Evolutionary conservation across 1,140 invertebrate species (phyloP).

Genomic region (Tenebrio molitor): DNA sequence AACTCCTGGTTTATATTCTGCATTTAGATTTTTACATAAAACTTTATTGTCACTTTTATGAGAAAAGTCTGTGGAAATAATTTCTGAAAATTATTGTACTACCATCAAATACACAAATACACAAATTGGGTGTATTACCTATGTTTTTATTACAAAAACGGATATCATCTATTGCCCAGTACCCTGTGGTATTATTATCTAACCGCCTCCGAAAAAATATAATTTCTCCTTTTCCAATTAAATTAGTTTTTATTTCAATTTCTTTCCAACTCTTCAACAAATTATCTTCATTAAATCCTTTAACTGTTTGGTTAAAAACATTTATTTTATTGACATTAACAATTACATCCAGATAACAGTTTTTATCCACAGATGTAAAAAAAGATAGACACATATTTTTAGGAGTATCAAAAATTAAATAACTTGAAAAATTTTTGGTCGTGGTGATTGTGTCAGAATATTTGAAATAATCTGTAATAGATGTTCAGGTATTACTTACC

Average conservation of each 20-base stretch:
- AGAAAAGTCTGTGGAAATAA: too few relatives aligned
- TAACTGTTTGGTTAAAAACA: background rate
- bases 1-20: too few relatives aligned
- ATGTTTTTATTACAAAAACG: background rate
- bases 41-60: too few relatives aligned
- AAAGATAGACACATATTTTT: background rate
- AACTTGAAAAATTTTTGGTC: background rate
- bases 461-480: too few relatives aligned
- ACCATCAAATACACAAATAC: too few relatives aligned
- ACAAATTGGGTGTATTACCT: too few relatives aligned
- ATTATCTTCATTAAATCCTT: background rate
- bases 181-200: background rate
- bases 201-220: background rate
- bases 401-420: background rate
- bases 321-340: background rate
- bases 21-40: too few relatives aligned
- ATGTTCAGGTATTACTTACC: too few relatives aligned
- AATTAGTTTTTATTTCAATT: background rate
- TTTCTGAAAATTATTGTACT: too few relatives aligned
- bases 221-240: background rate
- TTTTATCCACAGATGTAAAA: background rate
- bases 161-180: background rate
- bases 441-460: background rate
- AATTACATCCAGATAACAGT: background rate
- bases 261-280: background rate